Evolutionary conservation across 2,113 vertebrate genomes (phyloP).

Genomic region (Gasterosteus aculeatus): DNA sequence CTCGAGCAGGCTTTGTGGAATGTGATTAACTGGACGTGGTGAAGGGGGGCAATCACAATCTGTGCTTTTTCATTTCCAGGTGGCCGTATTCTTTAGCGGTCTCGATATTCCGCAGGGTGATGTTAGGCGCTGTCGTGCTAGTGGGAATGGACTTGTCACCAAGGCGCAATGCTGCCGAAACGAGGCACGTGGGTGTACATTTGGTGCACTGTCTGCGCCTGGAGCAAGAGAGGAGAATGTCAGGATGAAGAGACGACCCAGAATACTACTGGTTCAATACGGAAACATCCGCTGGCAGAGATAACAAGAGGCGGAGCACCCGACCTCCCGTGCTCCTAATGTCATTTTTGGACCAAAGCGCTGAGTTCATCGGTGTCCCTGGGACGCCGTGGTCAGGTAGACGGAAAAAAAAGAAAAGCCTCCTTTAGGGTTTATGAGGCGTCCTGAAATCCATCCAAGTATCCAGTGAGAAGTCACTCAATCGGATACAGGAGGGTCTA

Average conservation of each 20-base stretch:
- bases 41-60: conserved; percentile 39
- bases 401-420: conserved; percentile 55
- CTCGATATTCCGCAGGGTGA: conserved; percentile 50
- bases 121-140: conserved; percentile 62
- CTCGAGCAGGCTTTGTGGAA: conserved; percentile 22
- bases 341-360: conserved; percentile 12
- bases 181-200: conserved; percentile 74
- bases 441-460: conserved; percentile 48
- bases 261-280: conserved; percentile 38
- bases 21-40: conserved; percentile 46
- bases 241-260: conserved; percentile 48
- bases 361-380: conserved; percentile 11
- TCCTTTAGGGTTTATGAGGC: conserved; percentile 62
- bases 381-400: conserved; percentile 33
- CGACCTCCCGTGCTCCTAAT: not conserved
- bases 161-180: conserved; percentile 68
- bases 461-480: conserved; percentile 47
- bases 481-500: conserved; percentile 43
- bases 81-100: conserved; percentile 27
- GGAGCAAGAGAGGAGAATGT: conserved; percentile 69
- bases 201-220: conserved; percentile 67
- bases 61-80: conserved; percentile 15
- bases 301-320: conserved; percentile 28
- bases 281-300: conserved; percentile 31
- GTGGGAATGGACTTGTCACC: conserved; percentile 73